These are phyloP conservation scores for Dasypus novemcinctus DNA, from an alignment of 2,113 vertebrate species.

Conservation along the genomic window DNA sequence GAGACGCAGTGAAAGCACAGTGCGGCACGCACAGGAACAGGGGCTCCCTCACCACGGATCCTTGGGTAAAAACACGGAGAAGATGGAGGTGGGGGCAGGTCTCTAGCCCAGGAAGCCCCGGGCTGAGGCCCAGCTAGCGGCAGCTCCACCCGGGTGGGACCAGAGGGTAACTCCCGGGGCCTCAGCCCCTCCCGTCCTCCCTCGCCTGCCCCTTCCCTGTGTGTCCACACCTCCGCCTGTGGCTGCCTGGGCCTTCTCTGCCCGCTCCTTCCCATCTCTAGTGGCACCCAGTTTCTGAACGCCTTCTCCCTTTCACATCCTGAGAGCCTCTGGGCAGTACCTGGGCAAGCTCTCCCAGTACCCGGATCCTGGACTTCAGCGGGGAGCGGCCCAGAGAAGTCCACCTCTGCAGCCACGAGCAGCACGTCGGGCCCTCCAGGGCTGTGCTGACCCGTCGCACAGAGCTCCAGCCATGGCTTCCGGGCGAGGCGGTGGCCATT, in stretches of 20 bases:
- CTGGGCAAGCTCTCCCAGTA: background rate
- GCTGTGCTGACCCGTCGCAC: accelerated
- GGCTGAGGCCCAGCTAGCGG: background rate
- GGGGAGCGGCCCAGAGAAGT: background rate
- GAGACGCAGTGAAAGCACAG: background rate
- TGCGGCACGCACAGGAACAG: too few species aligned
- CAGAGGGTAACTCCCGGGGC: background rate
- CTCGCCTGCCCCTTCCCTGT: background rate
- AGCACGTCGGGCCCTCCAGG: background rate
- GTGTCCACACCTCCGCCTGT: background rate
- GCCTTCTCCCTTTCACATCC: background rate
- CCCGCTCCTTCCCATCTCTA: background rate
- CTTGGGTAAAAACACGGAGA: background rate
- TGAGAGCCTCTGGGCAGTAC: background rate
- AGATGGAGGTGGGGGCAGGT: accelerated
- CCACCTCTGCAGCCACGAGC: background rate
- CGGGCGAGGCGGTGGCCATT: background rate
- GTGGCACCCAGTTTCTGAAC: background rate
- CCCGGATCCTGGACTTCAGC: background rate
- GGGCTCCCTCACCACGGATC: accelerated
- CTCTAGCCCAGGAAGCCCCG: background rate
- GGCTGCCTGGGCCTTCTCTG: background rate
- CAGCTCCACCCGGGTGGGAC: background rate
- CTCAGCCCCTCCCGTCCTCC: too few species aligned
- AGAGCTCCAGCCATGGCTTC: background rate